Evolutionary conservation across 2,888 invertebrate genomes (phyloP).

Genomic region (Sphaerophoria rueppellii): DNA sequence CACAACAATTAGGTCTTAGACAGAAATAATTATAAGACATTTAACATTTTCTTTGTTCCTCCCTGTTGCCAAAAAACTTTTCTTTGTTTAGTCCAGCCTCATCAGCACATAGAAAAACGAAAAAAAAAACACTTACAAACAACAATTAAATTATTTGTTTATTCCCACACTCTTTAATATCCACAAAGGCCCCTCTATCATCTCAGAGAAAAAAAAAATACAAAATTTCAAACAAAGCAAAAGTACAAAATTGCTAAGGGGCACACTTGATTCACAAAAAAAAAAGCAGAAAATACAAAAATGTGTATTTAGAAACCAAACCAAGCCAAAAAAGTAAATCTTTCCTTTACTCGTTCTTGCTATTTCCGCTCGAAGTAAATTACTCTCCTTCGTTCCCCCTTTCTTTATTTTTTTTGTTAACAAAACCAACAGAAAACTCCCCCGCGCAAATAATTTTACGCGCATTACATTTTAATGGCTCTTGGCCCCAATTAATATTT

Average conservation of each 20-base stretch:
- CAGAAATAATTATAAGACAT: conserved; percentile 35
- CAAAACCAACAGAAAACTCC: neutral
- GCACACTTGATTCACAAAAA: conserved; percentile 63
- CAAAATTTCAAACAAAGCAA: conserved; percentile 46
- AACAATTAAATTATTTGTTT: conserved; percentile 68
- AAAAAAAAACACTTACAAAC: conserved; percentile 49
- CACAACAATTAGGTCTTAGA: conserved; percentile 29
- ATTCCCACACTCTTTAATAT: conserved; percentile 59
- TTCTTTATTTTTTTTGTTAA: too few relatives aligned
- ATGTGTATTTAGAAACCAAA: neutral
- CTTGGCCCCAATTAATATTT: conserved; percentile 46
- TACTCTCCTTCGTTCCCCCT: conserved; percentile 26
- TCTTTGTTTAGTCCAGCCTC: neutral
- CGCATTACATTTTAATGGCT: conserved; percentile 60
- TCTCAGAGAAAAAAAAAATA: conserved; percentile 14
- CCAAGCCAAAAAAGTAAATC: conserved; percentile 9
- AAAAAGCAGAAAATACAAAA: conserved; percentile 11
- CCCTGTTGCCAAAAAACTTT: conserved; percentile 22
- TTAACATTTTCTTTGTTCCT: conserved; percentile 1
- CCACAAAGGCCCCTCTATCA: conserved; percentile 42
- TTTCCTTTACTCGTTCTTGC: conserved; percentile 5
- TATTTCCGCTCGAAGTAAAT: conserved; percentile 62
- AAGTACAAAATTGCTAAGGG: conserved; percentile 54
- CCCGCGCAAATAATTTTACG: conserved; percentile 61
- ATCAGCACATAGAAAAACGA: neutral